phyloP scores from a whole-genome alignment of 2,797 vertebrate genomes.

The Cottoperca gobio region DNA sequence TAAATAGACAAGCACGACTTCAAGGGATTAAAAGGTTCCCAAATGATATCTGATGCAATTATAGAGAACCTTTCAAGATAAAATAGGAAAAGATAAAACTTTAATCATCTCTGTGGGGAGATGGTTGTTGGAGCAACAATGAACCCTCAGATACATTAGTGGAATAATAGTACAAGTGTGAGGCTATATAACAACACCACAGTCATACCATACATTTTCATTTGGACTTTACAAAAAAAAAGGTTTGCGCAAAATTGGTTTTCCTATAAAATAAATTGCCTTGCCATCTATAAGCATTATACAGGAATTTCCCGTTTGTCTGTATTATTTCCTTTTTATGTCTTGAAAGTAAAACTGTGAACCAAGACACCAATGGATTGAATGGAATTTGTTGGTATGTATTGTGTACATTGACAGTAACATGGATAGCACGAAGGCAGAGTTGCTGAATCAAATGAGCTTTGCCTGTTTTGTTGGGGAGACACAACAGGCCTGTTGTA shows the following conservation, averaged over 20 bases:
- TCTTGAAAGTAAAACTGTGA: conserved; percentile 37
- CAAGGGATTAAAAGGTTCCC: conserved; percentile 67
- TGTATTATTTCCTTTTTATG: conserved; percentile 22
- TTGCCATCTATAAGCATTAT: conserved; percentile 11
- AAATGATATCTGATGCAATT: conserved; percentile 72
- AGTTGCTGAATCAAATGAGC: conserved; percentile 71
- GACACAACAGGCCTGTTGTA: conserved; percentile 79
- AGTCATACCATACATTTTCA: conserved; percentile 11
- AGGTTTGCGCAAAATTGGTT: not conserved
- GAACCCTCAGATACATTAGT: conserved; percentile 24
- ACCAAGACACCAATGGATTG: conserved; percentile 16
- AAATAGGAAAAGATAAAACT: conserved; percentile 65
- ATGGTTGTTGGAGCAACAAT: conserved; percentile 53
- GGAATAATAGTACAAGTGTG: conserved; percentile 12
- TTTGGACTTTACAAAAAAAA: conserved; percentile 6
- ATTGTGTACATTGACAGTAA: conserved; percentile 52
- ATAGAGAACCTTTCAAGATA: conserved; percentile 60
- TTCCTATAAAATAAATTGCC: conserved; percentile 18
- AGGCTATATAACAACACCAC: not conserved
- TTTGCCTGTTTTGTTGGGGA: conserved; percentile 71
- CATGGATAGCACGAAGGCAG: conserved; percentile 45
- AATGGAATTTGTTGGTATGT: conserved; percentile 3
- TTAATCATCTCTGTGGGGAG: conserved; percentile 65
- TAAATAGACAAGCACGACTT: conserved; percentile 59
- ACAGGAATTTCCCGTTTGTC: conserved; percentile 21